Conservation (phyloP, 2,797 vertebrate genomes). For the Thamnophis elegans region DNA sequence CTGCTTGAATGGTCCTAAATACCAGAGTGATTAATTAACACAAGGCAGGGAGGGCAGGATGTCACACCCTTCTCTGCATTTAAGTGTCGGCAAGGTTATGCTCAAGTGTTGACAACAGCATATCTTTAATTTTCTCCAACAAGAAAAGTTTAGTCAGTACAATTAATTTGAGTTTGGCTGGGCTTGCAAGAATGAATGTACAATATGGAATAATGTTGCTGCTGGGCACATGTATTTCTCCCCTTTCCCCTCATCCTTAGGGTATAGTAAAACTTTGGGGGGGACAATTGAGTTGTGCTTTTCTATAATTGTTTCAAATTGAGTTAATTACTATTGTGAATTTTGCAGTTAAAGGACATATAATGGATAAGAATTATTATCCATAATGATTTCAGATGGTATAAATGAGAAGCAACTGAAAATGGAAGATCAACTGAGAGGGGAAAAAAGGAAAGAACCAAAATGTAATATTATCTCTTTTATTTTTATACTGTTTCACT, state of each 20-base stretch:
- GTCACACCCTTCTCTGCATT: constrained; percentile 86
- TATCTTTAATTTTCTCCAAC: constrained; percentile 81
- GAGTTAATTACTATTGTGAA: constrained; percentile 65
- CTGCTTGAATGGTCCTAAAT: constrained; percentile 89
- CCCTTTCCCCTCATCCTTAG: constrained; percentile 60
- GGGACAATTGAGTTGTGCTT: constrained; percentile 59
- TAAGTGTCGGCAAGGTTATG: constrained; percentile 83
- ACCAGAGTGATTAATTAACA: constrained; percentile 94
- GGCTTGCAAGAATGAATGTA: constrained; percentile 69
- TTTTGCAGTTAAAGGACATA: constrained; percentile 63
- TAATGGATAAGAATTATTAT: constrained; percentile 63
- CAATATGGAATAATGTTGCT: constrained; percentile 67
- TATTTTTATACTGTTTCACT: constrained; percentile 25
- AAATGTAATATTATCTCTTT: constrained; percentile 40
- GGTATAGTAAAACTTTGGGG: constrained; percentile 68
- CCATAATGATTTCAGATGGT: constrained; percentile 35
- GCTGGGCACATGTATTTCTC: constrained; percentile 63
- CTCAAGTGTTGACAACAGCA: constrained; percentile 84
- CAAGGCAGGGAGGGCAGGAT: constrained; percentile 88
- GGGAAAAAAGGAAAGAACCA: constrained; percentile 22
- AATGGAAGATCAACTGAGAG: constrained; percentile 47
- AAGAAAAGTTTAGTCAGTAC: constrained; percentile 80
- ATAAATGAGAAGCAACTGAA: constrained; percentile 39
- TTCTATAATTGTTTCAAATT: constrained; percentile 68
- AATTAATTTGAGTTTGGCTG: constrained; percentile 79